A percentile compares a stretch with the other conserved stretches of the same genome.
Evolutionary conservation across 1,140 invertebrate genomes (phyloP).

Genomic region (Pinna nobilis): DNA sequence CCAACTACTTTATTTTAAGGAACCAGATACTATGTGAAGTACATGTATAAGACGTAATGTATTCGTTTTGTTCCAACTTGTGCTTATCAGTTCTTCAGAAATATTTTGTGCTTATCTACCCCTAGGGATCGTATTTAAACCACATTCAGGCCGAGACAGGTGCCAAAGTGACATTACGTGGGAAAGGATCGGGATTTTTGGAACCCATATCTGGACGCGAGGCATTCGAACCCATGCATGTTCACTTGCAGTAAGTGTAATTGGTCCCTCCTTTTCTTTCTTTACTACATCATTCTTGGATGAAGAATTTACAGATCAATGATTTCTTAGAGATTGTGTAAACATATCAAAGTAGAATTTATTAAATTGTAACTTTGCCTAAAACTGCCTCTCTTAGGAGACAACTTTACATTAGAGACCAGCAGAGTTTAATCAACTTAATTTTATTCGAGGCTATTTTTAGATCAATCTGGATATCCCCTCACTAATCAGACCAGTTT

Average conservation of each 20-base stretch:
- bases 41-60: background rate
- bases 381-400: too few species aligned
- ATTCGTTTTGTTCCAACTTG: background rate
- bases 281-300: background rate
- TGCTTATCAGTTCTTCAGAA: slow-evolving; percentile 8
- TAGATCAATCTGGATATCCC: too few species aligned
- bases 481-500: too few species aligned
- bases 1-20: too few species aligned
- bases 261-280: background rate
- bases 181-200: slow-evolving; percentile 81
- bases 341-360: too few species aligned
- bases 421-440: too few species aligned
- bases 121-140: slow-evolving; percentile 83
- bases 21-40: background rate
- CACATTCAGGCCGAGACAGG: slow-evolving; percentile 87
- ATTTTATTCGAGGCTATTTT: too few species aligned
- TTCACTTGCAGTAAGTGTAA: slow-evolving; percentile 82
- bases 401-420: too few species aligned
- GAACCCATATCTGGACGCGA: slow-evolving; percentile 80
- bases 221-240: slow-evolving; percentile 86
- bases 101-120: too few species aligned
- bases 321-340: too few species aligned
- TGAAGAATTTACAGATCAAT: too few species aligned
- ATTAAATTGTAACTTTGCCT: too few species aligned
- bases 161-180: slow-evolving; percentile 83